Base-by-base conservation (phyloP, 2,797 vertebrate genomes). In the Trichosurus vulpecula region DNA sequence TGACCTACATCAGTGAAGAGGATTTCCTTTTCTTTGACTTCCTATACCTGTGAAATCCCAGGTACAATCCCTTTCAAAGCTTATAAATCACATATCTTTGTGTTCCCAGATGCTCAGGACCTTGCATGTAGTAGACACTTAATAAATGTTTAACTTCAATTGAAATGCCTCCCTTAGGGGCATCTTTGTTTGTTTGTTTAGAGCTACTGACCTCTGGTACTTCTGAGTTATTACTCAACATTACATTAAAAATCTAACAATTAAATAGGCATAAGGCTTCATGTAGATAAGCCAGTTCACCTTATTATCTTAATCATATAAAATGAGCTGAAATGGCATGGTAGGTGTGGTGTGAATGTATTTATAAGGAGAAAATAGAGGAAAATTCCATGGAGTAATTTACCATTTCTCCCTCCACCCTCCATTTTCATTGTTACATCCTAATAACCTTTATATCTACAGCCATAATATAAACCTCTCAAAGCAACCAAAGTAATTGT, bases 371-470 rank as follows among this genome's bases (percentile, higher is more conserved):
- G 95, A 93, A 91, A 47, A n/a, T 10, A 29, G 92, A 52, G 0
- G n/a, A 55, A 89, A 1, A 66, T 95, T 96, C 91, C 56, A n/a
- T 0, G 30, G 94, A 54, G 95, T 66, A 90, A 93, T 89, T 95
- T 93, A 91, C 96, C 66, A 47, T 47, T 81, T 81, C 66, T 81
- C n/a, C 61, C 35, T 81, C 19, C 8, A 90, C 87, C 6, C n/a
- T 92, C 61, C 74, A 53, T 96, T 96, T 94, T 92, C 54, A 92
- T 94, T 54, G 89, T 93, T 93, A 92, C 91, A 13, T 53, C 74
- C 52, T 95, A 91, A 92, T 96, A 91, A 93, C 29, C 58, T 53
- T 92, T 93, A 58, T 56, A 54, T 47, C 31, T 90, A 41, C n/a
- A 96, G 19, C 31, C 19, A 2, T 74, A 52, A 96, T 93, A 92